Conservation (phyloP, 2,797 vertebrate genomes). For the Alcedo quadribrachys region DNA sequence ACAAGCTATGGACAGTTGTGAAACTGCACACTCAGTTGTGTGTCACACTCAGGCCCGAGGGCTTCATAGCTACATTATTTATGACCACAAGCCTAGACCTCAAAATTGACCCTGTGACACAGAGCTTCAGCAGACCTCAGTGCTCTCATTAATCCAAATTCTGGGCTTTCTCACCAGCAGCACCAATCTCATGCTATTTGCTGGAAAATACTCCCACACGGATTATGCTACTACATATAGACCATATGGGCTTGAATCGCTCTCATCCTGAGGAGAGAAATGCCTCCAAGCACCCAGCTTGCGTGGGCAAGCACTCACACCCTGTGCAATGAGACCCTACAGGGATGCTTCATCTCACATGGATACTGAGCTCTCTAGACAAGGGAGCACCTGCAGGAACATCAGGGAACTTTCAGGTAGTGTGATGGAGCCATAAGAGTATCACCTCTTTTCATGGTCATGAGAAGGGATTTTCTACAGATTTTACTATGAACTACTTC, state of each 20-base stretch:
- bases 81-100: constrained; percentile 52
- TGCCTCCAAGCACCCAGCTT: background rate
- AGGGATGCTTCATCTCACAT: background rate
- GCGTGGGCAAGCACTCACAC: background rate
- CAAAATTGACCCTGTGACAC: constrained; percentile 51
- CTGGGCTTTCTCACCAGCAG: background rate
- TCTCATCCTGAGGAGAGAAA: background rate
- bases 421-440: background rate
- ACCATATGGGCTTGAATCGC: background rate
- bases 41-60: background rate
- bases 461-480: background rate
- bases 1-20: background rate
- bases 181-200: background rate
- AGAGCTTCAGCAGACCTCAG: constrained; percentile 50
- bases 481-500: background rate
- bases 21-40: background rate
- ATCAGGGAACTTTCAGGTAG: background rate
- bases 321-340: background rate
- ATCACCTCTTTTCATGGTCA: background rate
- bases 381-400: background rate
- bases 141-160: constrained; percentile 27
- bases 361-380: background rate
- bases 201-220: constrained; percentile 15
- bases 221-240: background rate
- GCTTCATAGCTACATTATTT: constrained; percentile 68